A percentile compares a stretch with the other conserved stretches of the same genome.
phyloP scores from a whole-genome alignment of 2,888 invertebrate species.

The Acanthosepion pharaonis region DNA sequence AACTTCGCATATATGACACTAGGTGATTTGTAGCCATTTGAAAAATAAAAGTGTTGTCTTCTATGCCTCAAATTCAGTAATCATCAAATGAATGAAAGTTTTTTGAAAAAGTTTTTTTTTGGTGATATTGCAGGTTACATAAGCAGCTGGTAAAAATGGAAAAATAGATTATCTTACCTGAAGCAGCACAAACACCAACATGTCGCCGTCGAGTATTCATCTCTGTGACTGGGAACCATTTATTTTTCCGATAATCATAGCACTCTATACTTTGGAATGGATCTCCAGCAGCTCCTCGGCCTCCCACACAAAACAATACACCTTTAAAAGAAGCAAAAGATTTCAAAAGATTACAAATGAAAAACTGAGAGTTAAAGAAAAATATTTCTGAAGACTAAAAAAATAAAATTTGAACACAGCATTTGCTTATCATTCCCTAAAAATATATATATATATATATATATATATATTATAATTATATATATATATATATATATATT shows the following conservation, averaged over 20 bases:
- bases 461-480: too few species aligned
- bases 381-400: not conserved
- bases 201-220: slow-evolving; percentile 76
- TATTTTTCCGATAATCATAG: slow-evolving; percentile 75
- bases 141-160: not conserved
- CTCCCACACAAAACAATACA: slow-evolving; percentile 77
- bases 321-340: slow-evolving; percentile 59
- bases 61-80: too few species aligned
- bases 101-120: too few species aligned
- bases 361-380: not conserved
- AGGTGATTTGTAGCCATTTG: too few species aligned
- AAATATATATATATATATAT: too few species aligned
- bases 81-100: too few species aligned
- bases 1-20: too few species aligned
- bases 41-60: too few species aligned
- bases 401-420: not conserved
- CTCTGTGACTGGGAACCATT: slow-evolving; percentile 75
- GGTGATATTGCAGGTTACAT: not conserved
- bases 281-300: slow-evolving; percentile 76
- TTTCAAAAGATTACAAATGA: not conserved
- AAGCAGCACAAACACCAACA: slow-evolving; percentile 76
- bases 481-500: too few species aligned
- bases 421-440: too few species aligned
- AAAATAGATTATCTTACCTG: slow-evolving; percentile 62
- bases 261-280: slow-evolving; percentile 76